A percentile compares a stretch with the other conserved stretches of the same genome.
phyloP scores from a whole-genome alignment of 2,113 vertebrate genomes.

The Macquaria ambigua region DNA sequence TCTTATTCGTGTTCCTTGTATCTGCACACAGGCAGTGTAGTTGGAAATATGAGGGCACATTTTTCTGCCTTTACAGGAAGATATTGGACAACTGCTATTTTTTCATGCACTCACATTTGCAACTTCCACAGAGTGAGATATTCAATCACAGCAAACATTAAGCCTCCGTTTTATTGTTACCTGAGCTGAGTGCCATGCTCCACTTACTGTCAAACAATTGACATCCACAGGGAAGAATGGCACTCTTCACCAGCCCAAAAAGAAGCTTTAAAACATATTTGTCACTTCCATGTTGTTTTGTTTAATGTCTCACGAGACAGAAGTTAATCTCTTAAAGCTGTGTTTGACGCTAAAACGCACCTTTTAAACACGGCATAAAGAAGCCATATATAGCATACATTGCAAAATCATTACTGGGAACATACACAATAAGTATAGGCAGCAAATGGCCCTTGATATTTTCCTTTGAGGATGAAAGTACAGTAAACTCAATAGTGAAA shows the following conservation, averaged over 20 bases:
- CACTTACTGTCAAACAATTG: conserved; percentile 24
- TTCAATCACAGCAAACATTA: neutral
- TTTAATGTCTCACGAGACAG: neutral
- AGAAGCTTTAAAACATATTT: conserved; percentile 1
- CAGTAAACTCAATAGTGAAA: conserved; percentile 25
- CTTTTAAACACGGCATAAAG: conserved; percentile 1
- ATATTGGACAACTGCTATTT: neutral
- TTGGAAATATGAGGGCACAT: neutral
- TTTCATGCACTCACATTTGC: neutral
- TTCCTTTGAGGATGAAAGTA: conserved; percentile 36
- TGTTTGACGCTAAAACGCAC: neutral
- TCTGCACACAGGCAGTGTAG: neutral
- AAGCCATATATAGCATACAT: neutral
- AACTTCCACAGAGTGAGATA: neutral
- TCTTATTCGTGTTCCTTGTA: neutral
- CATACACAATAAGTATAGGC: neutral
- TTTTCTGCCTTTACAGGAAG: neutral
- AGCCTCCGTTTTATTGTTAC: conserved; percentile 10
- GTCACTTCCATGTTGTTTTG: neutral
- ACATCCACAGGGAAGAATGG: neutral
- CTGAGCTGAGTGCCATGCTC: conserved; percentile 2
- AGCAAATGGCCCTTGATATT: conserved; percentile 21
- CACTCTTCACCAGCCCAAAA: neutral
- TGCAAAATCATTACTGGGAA: conserved; percentile 9
- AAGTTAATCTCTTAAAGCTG: neutral